Evolutionary conservation across 2,888 invertebrate species (phyloP).

Genomic region (Thumatha senex): DNA sequence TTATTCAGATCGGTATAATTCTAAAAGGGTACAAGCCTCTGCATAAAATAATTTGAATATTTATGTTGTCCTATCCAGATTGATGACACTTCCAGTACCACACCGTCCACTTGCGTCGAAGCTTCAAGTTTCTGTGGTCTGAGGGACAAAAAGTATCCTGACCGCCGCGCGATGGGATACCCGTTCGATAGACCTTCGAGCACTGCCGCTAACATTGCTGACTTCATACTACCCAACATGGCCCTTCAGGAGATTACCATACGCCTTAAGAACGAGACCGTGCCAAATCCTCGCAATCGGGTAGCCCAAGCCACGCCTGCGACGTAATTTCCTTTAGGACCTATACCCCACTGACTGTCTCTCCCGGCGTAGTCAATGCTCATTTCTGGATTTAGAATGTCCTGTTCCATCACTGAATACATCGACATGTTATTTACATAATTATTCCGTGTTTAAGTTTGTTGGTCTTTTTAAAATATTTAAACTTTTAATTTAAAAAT

Average conservation of each 20-base stretch:
- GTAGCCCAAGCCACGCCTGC: neutral
- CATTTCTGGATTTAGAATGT: neutral
- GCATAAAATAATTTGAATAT: too few species aligned
- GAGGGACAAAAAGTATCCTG: constrained; percentile 90
- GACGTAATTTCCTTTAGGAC: too few species aligned
- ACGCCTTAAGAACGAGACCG: constrained; percentile 79
- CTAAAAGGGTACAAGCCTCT: too few species aligned
- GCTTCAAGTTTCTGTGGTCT: constrained; percentile 92
- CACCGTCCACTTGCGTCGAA: constrained; percentile 84
- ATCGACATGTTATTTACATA: neutral
- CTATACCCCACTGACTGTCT: too few species aligned
- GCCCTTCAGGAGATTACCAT: constrained; percentile 85
- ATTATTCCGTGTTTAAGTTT: neutral
- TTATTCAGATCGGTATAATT: too few species aligned
- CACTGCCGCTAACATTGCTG: constrained; percentile 82
- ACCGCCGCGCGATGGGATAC: constrained; percentile 92
- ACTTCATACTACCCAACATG: constrained; percentile 90
- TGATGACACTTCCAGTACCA: constrained; percentile 54
- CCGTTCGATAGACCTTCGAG: constrained; percentile 88
- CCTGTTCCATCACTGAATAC: neutral
- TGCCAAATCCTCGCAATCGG: constrained; percentile 69
- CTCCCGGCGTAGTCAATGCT: neutral
- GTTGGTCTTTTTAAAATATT: too few species aligned
- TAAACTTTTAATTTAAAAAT: too few species aligned
- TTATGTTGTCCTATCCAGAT: constrained; percentile 43